These are phyloP conservation scores for Dascillus cervinus DNA, from an alignment of 2,888 invertebrate genomes.

Conservation along the genomic window DNA sequence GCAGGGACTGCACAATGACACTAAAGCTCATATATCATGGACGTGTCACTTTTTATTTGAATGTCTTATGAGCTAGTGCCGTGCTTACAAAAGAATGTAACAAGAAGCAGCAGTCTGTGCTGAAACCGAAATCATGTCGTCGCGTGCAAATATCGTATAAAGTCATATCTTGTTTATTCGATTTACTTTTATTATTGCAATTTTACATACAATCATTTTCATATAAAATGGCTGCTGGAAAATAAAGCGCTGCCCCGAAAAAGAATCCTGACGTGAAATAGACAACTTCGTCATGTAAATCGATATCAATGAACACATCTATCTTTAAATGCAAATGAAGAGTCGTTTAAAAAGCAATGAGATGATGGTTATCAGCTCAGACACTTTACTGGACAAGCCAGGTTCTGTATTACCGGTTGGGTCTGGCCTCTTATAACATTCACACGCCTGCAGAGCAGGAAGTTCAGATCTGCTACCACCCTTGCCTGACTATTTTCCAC, in stretches of 20 bases:
- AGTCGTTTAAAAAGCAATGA: conserved; percentile 17
- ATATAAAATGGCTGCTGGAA: too few species aligned
- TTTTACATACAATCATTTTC: too few species aligned
- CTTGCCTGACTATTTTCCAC: conserved; percentile 12
- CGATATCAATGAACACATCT: conserved; percentile 9
- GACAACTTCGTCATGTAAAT: conserved; percentile 13
- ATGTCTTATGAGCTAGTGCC: conserved; percentile 2
- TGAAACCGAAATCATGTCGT: too few species aligned
- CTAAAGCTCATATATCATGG: conserved; percentile 28
- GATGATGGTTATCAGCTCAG: conserved; percentile 14
- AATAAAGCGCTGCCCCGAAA: conserved; percentile 7
- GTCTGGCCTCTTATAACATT: conserved; percentile 16
- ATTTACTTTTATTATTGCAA: too few species aligned
- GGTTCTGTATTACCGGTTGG: conserved; percentile 16
- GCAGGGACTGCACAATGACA: conserved; percentile 28
- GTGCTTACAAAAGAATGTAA: too few species aligned
- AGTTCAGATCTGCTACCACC: conserved; percentile 14
- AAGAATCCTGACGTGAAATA: conserved; percentile 10
- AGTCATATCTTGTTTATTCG: too few species aligned
- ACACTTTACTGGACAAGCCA: conserved; percentile 14
- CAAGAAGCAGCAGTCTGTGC: too few species aligned
- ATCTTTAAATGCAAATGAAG: conserved; percentile 16
- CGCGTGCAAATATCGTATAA: too few species aligned
- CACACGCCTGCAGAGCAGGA: conserved; percentile 17
- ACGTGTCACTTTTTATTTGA: conserved; percentile 22